Evolutionary conservation across 2,797 vertebrate species (phyloP), one percentile per base, ranked within the genome.

Genomic region (Sus cebifrons): DNA sequence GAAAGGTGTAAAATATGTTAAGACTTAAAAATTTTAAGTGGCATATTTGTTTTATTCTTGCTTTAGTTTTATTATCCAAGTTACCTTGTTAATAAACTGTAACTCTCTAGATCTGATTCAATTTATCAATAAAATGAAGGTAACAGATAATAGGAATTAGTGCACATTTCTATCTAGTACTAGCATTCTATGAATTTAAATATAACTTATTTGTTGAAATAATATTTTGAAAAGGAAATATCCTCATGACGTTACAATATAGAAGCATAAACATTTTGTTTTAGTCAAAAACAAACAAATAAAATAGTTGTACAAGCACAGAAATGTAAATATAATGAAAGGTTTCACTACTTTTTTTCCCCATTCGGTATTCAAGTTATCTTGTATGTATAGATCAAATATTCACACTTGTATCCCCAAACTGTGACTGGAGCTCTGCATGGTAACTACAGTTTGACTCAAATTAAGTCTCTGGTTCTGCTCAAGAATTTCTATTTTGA

Each of bases 401-500:
- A 93, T 95, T 83, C 14, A 91, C 52, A 94, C 29, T 87, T 79
- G 32, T 40, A 58, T 81, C 20, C 15, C 21, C 21, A 90, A 58
- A 20, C 36, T 58, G 29, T 96, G 36, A 52, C 36, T 4, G 11
- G 65, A 79, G 23, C 23, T 81, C 82, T 84, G 16, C 54, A 60
- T 14, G 5, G 75, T 40, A 52, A 68, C 56, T 78, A 27, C 20
- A 49, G 16, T 52, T n/a, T 62, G 23, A 70, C 40, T 79, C 32
- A 70, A 70, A 2, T 67, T 25, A 67, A 44, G 17, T 77, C n/a
- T 95, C 52, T 87, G 62, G 36, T 3, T 10, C 40, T 85, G 36
- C 6, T 90, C 36, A 94, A 79, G 64, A 95, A 86, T 88, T 86
- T 89, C 84, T 89, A 6, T 36, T 82, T 56, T 64, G 64, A 95